Percentiles rank a stretch among this genome's conserved stretches.
Conservation (phyloP, 2,888 invertebrate genomes). For the Philaethria dido region DNA sequence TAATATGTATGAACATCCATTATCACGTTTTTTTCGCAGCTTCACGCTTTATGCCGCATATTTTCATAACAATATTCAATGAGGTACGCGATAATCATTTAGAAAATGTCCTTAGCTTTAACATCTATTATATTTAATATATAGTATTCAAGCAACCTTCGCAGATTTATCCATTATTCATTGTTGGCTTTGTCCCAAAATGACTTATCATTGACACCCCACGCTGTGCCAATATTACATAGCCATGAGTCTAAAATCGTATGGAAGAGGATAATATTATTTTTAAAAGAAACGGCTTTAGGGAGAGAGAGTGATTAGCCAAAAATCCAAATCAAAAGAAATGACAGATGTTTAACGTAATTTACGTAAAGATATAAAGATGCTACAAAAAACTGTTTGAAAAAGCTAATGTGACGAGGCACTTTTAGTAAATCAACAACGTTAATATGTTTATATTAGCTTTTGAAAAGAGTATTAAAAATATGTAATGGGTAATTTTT, state of each 20-base stretch:
- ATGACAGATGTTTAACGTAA: background rate
- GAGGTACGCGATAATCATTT: slow-evolving; percentile 6
- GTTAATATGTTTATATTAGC: no score
- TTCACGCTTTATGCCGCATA: no score
- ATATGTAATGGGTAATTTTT: no score
- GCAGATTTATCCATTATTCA: slow-evolving; percentile 43
- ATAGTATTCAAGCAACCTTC: slow-evolving; percentile 38
- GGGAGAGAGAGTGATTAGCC: background rate
- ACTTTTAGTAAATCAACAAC: background rate
- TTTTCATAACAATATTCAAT: background rate
- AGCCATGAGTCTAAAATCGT: slow-evolving; percentile 41
- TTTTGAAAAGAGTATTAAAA: no score
- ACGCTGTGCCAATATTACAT: slow-evolving; percentile 38
- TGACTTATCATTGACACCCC: slow-evolving; percentile 43
- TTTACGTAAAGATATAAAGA: background rate
- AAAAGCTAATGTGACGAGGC: background rate
- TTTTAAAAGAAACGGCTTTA: slow-evolving; percentile 20
- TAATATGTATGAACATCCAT: no score
- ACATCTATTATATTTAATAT: slow-evolving; percentile 27
- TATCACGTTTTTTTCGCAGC: no score
- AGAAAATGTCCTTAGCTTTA: slow-evolving; percentile 10
- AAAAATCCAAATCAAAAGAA: slow-evolving; percentile 2
- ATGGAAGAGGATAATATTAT: slow-evolving; percentile 38
- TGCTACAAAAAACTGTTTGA: background rate
- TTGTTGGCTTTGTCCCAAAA: slow-evolving; percentile 42